Percentiles rank a stretch among this genome's conserved stretches.
These are phyloP conservation scores for Microctenopoma stevenorrisi DNA, from an alignment of 2,797 vertebrate genomes.

Conservation along the genomic window DNA sequence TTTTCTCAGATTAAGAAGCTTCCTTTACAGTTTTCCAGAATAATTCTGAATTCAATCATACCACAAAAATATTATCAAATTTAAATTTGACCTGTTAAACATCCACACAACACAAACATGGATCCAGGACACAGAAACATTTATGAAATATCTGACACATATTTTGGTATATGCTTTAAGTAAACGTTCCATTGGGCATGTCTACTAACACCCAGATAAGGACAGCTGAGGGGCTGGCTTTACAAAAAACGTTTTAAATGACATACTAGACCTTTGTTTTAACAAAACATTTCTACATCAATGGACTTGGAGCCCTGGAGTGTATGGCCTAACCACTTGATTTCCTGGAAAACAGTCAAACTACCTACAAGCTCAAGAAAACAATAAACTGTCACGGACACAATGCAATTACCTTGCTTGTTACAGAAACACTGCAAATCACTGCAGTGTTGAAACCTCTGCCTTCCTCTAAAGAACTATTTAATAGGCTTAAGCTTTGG, in stretches of 20 bases:
- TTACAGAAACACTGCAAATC: constrained; percentile 3
- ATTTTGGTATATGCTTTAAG: constrained; percentile 24
- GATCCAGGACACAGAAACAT: constrained; percentile 8
- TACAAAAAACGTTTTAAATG: constrained; percentile 18
- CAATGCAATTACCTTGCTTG: constrained; percentile 3
- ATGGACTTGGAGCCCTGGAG: constrained; percentile 27
- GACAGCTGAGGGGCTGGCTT: constrained; percentile 4
- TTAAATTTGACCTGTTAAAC: constrained; percentile 14
- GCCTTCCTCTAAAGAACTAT: background rate
- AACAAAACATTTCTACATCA: constrained; percentile 59
- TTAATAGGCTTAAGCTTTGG: background rate
- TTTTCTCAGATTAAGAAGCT: background rate
- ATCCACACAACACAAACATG: constrained; percentile 20
- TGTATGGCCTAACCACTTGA: constrained; percentile 29
- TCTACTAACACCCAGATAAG: constrained; percentile 8
- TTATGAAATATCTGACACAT: constrained; percentile 11
- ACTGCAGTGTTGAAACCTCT: background rate
- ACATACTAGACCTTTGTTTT: constrained; percentile 16
- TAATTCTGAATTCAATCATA: background rate
- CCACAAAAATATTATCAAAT: background rate
- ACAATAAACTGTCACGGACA: constrained; percentile 11
- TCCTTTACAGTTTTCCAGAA: background rate
- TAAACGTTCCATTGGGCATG: background rate
- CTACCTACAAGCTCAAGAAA: constrained; percentile 19
- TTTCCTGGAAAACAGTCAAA: constrained; percentile 43